Evolutionary conservation across 2,888 invertebrate genomes (phyloP).

Genomic region (Endotricha flammealis): DNA sequence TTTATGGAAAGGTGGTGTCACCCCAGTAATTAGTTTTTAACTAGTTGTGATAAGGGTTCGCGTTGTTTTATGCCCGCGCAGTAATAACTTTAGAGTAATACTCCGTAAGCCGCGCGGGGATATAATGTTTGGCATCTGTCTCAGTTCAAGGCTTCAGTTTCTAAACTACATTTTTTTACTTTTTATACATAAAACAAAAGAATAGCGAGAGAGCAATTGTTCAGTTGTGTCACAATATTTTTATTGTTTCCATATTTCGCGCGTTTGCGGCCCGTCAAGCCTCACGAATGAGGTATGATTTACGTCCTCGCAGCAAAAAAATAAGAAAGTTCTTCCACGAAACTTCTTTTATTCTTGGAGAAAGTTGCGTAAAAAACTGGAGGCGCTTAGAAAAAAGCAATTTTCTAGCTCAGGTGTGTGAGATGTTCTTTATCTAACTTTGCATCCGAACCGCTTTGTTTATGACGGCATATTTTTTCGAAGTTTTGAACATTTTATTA

Average conservation of each 20-base stretch:
- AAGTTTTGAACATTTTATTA: slow-evolving; percentile 76
- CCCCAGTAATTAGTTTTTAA: slow-evolving; percentile 78
- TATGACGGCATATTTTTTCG: slow-evolving; percentile 72
- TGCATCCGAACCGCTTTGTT: slow-evolving; percentile 76
- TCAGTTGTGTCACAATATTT: slow-evolving; percentile 67
- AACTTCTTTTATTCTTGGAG: slow-evolving; percentile 75
- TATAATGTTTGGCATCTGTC: slow-evolving; percentile 30
- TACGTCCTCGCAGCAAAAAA: slow-evolving; percentile 53
- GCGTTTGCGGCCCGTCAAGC: slow-evolving; percentile 56
- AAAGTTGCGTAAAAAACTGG: slow-evolving; percentile 76
- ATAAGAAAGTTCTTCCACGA: slow-evolving; percentile 66
- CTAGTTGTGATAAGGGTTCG: slow-evolving; percentile 77
- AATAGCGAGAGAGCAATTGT: slow-evolving; percentile 40
- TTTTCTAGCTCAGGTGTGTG: slow-evolving; percentile 79
- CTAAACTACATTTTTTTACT: not conserved
- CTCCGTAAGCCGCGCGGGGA: slow-evolving; percentile 34
- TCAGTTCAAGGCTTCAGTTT: slow-evolving; percentile 7
- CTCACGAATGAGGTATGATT: slow-evolving; percentile 57
- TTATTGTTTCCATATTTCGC: slow-evolving; percentile 62
- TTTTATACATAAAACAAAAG: slow-evolving; percentile 46
- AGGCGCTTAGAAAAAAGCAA: slow-evolving; percentile 78
- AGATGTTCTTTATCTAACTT: slow-evolving; percentile 79
- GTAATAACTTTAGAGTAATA: slow-evolving; percentile 63
- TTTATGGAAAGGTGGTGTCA: slow-evolving; percentile 78
- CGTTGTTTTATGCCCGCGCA: slow-evolving; percentile 59